Conservation (phyloP, 2,113 vertebrate species). For the Pygoscelis adeliae region DNA sequence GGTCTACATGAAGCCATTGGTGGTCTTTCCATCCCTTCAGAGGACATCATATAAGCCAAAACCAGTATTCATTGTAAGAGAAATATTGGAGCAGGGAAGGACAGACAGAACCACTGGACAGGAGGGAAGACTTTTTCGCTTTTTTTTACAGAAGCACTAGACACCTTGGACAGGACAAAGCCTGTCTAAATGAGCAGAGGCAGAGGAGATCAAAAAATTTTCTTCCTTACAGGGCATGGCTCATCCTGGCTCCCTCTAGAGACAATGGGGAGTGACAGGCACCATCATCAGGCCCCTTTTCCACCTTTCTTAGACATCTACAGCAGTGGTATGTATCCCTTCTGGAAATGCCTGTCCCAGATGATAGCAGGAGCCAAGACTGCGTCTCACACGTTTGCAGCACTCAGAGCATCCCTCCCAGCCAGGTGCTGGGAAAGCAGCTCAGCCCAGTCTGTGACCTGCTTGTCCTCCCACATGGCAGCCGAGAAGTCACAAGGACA, state of each 20-base stretch:
- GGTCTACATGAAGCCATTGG: not conserved
- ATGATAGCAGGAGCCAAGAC: not conserved
- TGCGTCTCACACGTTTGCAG: not conserved
- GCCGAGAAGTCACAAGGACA: rapidly evolving
- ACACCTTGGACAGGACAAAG: not conserved
- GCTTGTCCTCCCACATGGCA: rapidly evolving
- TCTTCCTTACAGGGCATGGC: not conserved
- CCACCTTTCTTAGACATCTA: not conserved
- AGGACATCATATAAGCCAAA: not conserved
- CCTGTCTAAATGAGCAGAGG: not conserved
- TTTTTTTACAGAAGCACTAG: not conserved
- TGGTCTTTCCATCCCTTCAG: not conserved
- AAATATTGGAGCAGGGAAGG: not conserved
- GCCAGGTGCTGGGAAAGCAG: not conserved
- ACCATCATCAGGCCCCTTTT: not conserved
- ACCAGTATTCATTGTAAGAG: not conserved
- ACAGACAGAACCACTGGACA: not conserved
- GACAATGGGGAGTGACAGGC: not conserved
- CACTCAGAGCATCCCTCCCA: not conserved
- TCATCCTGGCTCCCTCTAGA: not conserved
- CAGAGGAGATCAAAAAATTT: not conserved
- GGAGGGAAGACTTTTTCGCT: not conserved
- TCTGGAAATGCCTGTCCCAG: not conserved
- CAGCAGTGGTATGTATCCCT: not conserved
- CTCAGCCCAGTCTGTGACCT: not conserved